Evolutionary conservation across 1,140 invertebrate species (phyloP).

Genomic region (Brachionus plicatilis): DNA sequence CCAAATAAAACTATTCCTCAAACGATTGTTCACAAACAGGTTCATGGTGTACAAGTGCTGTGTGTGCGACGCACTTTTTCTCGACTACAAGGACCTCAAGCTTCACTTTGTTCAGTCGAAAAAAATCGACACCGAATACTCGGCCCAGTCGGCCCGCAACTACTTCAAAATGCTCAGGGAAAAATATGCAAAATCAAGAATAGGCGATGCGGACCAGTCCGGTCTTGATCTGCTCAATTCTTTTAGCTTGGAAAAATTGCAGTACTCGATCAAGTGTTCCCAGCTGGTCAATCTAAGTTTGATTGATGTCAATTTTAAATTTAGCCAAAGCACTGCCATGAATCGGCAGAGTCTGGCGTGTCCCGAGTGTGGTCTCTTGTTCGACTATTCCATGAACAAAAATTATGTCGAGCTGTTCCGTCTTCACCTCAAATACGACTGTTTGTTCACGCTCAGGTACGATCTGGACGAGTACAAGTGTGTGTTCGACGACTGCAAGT

Average conservation of each 20-base stretch:
- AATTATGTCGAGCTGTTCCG: not conserved
- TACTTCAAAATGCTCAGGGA: not conserved
- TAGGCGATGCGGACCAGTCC: not conserved
- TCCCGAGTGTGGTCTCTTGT: conserved; percentile 6
- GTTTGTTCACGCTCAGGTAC: not conserved
- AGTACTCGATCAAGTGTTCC: not conserved
- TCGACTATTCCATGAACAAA: not conserved
- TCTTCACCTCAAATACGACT: conserved; percentile 19
- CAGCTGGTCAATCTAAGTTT: not conserved
- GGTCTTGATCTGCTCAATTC: not conserved
- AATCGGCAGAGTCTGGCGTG: not conserved
- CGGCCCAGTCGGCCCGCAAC: not conserved
- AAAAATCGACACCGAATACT: not conserved
- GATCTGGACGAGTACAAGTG: conserved; percentile 3
- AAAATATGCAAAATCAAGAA: not conserved
- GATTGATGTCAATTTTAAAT: conserved; percentile 3
- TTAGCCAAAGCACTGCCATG: not conserved
- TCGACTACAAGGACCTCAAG: not conserved
- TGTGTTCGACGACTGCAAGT: not conserved
- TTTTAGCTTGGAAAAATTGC: not conserved
- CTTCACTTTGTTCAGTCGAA: not conserved
- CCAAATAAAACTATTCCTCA: conserved; percentile 9
- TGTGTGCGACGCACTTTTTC: not conserved
- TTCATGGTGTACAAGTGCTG: not conserved
- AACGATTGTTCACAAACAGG: not conserved